These are phyloP conservation scores for Colius striatus DNA, from an alignment of 2,113 vertebrate genomes.

Conservation along the genomic window DNA sequence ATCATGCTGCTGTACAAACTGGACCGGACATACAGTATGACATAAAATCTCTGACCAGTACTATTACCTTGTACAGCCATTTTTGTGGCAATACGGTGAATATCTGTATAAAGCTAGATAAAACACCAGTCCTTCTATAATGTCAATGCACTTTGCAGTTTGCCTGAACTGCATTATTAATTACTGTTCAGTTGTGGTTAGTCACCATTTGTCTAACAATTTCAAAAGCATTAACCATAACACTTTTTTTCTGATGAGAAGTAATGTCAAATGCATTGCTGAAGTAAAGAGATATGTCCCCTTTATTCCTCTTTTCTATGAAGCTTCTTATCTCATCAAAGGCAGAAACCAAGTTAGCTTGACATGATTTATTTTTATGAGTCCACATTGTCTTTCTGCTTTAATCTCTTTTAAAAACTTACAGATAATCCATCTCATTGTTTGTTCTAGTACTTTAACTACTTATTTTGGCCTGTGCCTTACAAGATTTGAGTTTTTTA, in stretches of 20 bases:
- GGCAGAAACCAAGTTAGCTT: constrained; percentile 51
- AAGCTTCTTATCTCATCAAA: constrained; percentile 67
- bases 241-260: constrained; percentile 15
- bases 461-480: background rate
- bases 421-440: background rate
- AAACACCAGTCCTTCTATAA: background rate
- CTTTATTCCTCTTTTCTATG: constrained; percentile 50
- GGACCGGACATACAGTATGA: background rate
- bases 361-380: constrained; percentile 55
- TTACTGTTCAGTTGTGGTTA: constrained; percentile 31
- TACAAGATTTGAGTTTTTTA: background rate
- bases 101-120: constrained; percentile 7
- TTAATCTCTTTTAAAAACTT: constrained; percentile 16
- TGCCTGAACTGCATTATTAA: constrained; percentile 50
- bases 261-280: constrained; percentile 57
- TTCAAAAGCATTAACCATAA: constrained; percentile 53
- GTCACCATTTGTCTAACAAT: constrained; percentile 46
- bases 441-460: constrained; percentile 18
- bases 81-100: background rate
- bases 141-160: constrained; percentile 5
- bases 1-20: background rate
- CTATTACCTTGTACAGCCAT: background rate
- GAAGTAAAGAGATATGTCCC: constrained; percentile 59
- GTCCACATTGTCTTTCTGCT: background rate
- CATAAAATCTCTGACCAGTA: background rate